Base-by-base conservation (phyloP, 2,797 vertebrate species). In the Labeo calbasu region DNA sequence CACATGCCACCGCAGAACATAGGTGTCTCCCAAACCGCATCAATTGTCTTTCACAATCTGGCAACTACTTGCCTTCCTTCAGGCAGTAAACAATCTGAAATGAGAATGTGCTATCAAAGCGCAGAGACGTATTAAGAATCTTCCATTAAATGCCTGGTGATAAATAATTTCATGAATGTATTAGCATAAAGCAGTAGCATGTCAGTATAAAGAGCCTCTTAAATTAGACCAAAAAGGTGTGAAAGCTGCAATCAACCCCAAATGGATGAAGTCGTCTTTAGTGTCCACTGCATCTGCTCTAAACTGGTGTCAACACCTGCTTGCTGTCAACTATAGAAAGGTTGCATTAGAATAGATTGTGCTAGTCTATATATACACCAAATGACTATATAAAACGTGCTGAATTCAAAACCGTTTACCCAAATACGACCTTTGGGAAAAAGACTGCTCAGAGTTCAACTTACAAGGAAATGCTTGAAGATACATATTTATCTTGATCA, bases 351-450 rank as follows among this genome's bases (percentile, higher is more conserved):
- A 76, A 76, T 76, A 21, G 19, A 5, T 53, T 19, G 0, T 40
- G 70, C 19, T 76, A 72, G 14, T 70, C 68, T 46, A 43, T n/a
- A n/a, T 59, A 59, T 15, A 76, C 51, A 76, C 21, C 32, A 15
- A n/a, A 19, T 57, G 28, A 23, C 51, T n/a, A n/a, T 5, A 69
- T 2, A 70, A 46, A 43, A 40, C 68, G 2, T n/a, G 28, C 48
- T 28, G 25, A 51, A 51, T 28, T 13, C 10, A 17, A 10, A 19
- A 5, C 50, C n/a, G 5, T 36, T 40, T 55, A 36, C 28, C 51
- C 32, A 75, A n/a, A n/a, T n/a, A 36, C 13, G 11, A 75, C 5
- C 72, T 40, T 75, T 36, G 3, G 50, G 17, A 55, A 75, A 55
- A 75, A 36, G 17, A 6, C 17, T 32, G 1, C 40, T 19, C 25